phyloP scores from a whole-genome alignment of 2,113 vertebrate genomes.

The Sula dactylatra region DNA sequence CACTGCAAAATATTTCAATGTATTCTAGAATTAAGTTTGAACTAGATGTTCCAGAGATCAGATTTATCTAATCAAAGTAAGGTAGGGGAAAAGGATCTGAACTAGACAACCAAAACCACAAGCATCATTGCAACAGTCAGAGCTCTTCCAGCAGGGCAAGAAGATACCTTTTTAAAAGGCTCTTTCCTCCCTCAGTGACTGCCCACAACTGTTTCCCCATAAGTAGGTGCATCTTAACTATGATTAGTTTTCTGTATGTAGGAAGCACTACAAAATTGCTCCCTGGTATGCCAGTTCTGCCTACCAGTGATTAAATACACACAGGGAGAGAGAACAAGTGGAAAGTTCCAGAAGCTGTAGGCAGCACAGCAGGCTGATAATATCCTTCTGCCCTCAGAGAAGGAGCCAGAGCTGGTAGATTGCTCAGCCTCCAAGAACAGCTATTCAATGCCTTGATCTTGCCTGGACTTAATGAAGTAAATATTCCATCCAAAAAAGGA shows the following conservation, averaged over 20 bases:
- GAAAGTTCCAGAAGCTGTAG: background rate
- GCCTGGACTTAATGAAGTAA: background rate
- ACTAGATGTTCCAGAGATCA: background rate
- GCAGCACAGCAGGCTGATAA: background rate
- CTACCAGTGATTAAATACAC: background rate
- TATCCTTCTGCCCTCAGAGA: background rate
- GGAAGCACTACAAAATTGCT: background rate
- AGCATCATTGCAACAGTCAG: background rate
- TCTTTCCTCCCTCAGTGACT: background rate
- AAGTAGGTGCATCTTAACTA: background rate
- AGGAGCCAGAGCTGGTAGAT: background rate
- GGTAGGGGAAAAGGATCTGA: background rate
- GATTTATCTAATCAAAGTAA: background rate
- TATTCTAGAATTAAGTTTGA: background rate
- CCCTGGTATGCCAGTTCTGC: background rate
- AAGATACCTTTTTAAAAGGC: background rate
- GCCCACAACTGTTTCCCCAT: background rate
- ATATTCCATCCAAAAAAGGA: too few species aligned
- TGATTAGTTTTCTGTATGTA: background rate
- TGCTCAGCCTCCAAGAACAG: background rate
- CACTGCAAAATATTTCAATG: background rate
- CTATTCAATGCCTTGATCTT: background rate
- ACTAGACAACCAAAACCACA: background rate
- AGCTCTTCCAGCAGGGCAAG: background rate
- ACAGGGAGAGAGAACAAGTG: background rate